Evolutionary conservation across 2,888 invertebrate species (phyloP), one percentile per base, ranked within the genome.

Genomic region (Molorchus minor): DNA sequence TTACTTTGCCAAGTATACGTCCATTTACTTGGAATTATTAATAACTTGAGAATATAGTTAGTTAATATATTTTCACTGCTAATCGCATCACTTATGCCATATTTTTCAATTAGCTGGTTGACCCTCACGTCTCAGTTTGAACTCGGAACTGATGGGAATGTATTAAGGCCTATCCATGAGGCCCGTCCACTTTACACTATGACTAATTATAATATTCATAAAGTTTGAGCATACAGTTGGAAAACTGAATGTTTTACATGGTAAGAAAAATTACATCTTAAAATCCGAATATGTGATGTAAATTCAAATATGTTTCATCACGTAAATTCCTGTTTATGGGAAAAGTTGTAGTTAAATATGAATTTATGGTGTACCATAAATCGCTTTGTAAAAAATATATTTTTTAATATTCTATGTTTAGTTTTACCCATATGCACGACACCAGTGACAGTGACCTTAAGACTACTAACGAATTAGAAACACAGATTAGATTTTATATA

Each of bases 31-130:
- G 45, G 60, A 60, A 62, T 64, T 65, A 68, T 66, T 65, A 68
- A 67, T 68, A 65, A 65, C 47, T 41, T 13, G 13, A 20, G 15
- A 40, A 19, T 64, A 65, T 67, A 64, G 68, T 68, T 64, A 64
- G 67, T 65, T 68, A 71, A 72, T 70, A 71, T 68, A 70, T 73
- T 71, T 70, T 56, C 67, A 56, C 65, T 67, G 67, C 68, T 72
- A 72, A 72, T 72, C 69, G 65, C 69, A 69, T 72, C 71, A 68
- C 66, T 69, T 68, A 69, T 61, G 70, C 54, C 57, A 69, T 65
- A 72, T 70, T 71, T 72, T 71, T 71, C 72, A 72, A 69, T 72
- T 71, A 72, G 65, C 61, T 51, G 54, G 36, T 29, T 70, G 69
- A 70, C 70, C 70, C 64, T 56, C 68, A 68, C 69, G 71, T 69